Base-by-base conservation (phyloP, 2,113 vertebrate species). In the Siphamia tubifer region DNA sequence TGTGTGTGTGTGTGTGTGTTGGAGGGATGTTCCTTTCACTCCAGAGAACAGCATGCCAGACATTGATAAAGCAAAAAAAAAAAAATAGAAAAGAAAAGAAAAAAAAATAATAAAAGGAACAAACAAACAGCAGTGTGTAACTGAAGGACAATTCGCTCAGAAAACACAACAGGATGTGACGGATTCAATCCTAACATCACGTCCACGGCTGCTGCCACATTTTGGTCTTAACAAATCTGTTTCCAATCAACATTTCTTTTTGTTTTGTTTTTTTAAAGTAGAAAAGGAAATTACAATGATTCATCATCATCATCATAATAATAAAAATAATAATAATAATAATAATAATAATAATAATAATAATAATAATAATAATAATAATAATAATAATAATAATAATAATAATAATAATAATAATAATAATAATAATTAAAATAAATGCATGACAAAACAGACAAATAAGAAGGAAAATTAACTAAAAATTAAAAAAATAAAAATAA, bases 161-260 rank as follows among this genome's bases (percentile, higher is more conserved):
- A n/a, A n/a, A n/a, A n/a, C 52, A 39, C 40, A 77, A 36, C 74
- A 58, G 77, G 81, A 77, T 12, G 62, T 85, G 88, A 90, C 82
- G 84, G 83, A 92, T 91, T 91, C 58, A 39, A 88, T 90, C 89
- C 87, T 90, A 89, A 85, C 67, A 83, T 86, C 87, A 85, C 81
- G 13, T 85, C 77, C 67, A 72, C 61, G 1, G 71, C 53, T 24
- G n/a, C n/a, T n/a, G 34, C 52, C 76, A 58, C 75, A 74, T 81
- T 89, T 89, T 91, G 91, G 87, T 91, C 89, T 83, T 77, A 75
- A 87, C 68, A 62, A 81, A 57, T 80, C 60, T 84, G 75, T 67
- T 53, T 71, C 68, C 42, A 68, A 87, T 81, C 55, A 11, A 42
- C 32, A 24, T 70, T 72, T 53, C 11, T 40, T 45, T n/a, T n/a